Evolutionary conservation across 2,888 invertebrate genomes (phyloP).

Genomic region (Leptinotarsa juncta): DNA sequence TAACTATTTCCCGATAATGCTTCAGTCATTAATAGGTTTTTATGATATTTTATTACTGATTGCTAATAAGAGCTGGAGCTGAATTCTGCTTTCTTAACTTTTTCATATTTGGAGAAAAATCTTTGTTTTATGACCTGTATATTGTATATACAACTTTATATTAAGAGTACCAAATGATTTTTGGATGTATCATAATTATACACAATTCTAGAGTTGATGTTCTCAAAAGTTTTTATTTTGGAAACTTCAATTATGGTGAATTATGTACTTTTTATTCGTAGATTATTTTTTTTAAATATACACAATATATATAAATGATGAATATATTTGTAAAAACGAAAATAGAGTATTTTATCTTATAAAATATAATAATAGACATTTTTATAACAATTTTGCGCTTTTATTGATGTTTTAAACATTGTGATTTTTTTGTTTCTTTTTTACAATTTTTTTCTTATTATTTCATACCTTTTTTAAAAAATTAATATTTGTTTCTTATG

Average conservation of each 20-base stretch:
- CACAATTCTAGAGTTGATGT: constrained; percentile 32
- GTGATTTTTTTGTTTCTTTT: constrained; percentile 33
- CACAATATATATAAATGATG: constrained; percentile 30
- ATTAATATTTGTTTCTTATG: constrained; percentile 19
- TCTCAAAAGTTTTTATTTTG: constrained; percentile 44
- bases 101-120: constrained; percentile 17
- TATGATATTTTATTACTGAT: constrained; percentile 1
- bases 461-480: constrained; percentile 20
- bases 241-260: constrained; percentile 42
- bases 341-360: constrained; percentile 39
- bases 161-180: constrained; percentile 28
- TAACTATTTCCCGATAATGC: constrained; percentile 6
- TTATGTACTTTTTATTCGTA: constrained; percentile 28
- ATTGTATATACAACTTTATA: constrained; percentile 33
- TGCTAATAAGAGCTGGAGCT: not conserved
- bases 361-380: constrained; percentile 36
- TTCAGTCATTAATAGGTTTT: constrained; percentile 12
- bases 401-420: constrained; percentile 40
- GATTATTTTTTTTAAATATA: constrained; percentile 37
- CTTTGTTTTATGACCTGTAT: constrained; percentile 28
- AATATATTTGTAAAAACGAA: constrained; percentile 43
- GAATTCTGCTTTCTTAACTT: constrained; percentile 6
- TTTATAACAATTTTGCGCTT: constrained; percentile 36
- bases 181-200: constrained; percentile 32
- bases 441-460: constrained; percentile 14